A percentile compares a stretch with the other conserved stretches of the same genome.
Conservation (phyloP, 2,888 invertebrate species). For the Euzetes globulus region DNA sequence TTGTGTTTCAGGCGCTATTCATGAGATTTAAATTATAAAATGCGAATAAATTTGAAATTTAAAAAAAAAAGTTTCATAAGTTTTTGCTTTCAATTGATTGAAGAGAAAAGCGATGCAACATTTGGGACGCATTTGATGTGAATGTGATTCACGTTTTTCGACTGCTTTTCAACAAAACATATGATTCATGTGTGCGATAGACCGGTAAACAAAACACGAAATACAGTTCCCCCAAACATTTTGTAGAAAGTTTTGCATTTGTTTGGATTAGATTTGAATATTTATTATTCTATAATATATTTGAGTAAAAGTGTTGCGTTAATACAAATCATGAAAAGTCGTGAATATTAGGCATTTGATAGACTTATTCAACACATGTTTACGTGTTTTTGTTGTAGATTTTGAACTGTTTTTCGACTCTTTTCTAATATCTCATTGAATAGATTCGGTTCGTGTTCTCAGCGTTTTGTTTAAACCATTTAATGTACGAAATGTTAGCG, state of each 20-base stretch:
- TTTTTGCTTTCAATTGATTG: neutral
- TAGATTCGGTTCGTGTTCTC: neutral
- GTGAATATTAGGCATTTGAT: conserved; percentile 22
- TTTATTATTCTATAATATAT: neutral
- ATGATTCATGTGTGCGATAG: neutral
- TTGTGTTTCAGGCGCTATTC: too few relatives aligned
- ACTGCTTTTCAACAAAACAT: neutral
- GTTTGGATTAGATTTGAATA: too few relatives aligned
- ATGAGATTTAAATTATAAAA: too few relatives aligned
- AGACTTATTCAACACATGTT: conserved; percentile 20
- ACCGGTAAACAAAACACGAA: neutral
- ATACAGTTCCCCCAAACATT: too few relatives aligned
- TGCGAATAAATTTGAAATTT: too few relatives aligned
- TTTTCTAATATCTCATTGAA: neutral
- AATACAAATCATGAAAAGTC: conserved; percentile 25
- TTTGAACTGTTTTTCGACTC: neutral
- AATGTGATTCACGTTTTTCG: conserved; percentile 8
- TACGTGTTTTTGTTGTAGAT: neutral
- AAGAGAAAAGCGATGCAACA: neutral
- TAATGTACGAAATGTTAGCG: neutral
- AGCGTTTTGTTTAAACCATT: neutral
- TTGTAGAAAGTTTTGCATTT: too few relatives aligned
- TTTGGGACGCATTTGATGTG: neutral
- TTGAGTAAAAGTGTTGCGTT: neutral
- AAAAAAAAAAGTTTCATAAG: too few relatives aligned